Evolutionary conservation across 2,888 invertebrate genomes (phyloP).

Genomic region (Drepanosiphum platanoidis): DNA sequence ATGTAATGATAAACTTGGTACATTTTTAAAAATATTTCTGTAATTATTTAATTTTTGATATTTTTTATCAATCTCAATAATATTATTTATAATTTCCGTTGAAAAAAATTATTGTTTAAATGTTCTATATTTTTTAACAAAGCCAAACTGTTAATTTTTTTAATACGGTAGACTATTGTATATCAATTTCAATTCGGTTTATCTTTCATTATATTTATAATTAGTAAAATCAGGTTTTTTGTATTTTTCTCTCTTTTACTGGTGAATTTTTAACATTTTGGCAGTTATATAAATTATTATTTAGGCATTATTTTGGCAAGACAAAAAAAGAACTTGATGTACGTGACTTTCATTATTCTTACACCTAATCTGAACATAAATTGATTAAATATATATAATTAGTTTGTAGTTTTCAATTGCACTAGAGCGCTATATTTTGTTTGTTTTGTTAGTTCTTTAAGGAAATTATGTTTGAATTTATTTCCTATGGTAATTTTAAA

Average conservation of each 20-base stretch:
- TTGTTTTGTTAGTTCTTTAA: constrained; percentile 58
- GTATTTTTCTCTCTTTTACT: background rate
- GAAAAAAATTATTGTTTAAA: too few relatives aligned
- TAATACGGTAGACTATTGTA: background rate
- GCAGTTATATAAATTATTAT: background rate
- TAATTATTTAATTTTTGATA: too few relatives aligned
- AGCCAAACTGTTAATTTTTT: too few relatives aligned
- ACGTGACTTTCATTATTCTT: constrained; percentile 49
- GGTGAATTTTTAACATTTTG: constrained; percentile 22
- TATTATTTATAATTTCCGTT: too few relatives aligned
- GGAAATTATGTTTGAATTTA: constrained; percentile 54
- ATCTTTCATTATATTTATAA: background rate
- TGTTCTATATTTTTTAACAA: too few relatives aligned
- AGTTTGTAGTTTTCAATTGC: constrained; percentile 62
- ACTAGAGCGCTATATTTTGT: constrained; percentile 62
- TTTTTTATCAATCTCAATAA: too few relatives aligned
- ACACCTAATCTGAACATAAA: constrained; percentile 55
- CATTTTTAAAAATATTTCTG: too few relatives aligned
- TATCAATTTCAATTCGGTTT: background rate
- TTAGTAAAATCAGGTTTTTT: background rate
- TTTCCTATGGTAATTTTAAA: constrained; percentile 53
- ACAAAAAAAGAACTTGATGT: constrained; percentile 41
- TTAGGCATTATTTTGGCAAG: constrained; percentile 30
- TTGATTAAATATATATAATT: constrained; percentile 62
- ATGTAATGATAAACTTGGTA: too few relatives aligned